Evolutionary conservation across 2,888 invertebrate genomes (phyloP).

Genomic region (Dichetophora obliterata): DNA sequence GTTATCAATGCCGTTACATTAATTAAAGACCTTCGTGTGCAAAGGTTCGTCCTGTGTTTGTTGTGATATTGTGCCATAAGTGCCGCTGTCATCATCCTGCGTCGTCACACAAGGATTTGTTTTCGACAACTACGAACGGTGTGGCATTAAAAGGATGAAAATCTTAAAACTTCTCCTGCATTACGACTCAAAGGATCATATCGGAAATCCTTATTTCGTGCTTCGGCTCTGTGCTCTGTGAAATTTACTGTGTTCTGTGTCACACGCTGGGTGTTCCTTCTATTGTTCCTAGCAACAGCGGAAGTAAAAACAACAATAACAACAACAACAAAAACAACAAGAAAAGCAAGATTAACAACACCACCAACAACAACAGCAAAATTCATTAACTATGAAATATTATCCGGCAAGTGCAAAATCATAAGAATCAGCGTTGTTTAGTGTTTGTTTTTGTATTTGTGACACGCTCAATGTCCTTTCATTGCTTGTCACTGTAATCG

Average conservation of each 20-base stretch:
- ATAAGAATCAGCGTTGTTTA: conserved; percentile 24
- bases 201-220: neutral
- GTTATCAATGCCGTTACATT: neutral
- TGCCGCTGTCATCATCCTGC: neutral
- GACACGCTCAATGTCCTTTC: conserved; percentile 7
- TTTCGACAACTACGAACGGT: neutral
- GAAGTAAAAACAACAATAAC: neutral
- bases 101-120: conserved; percentile 10
- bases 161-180: conserved; percentile 19
- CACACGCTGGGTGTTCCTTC: neutral
- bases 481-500: conserved; percentile 6
- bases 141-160: conserved; percentile 38
- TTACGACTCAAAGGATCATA: conserved; percentile 4
- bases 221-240: neutral
- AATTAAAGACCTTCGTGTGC: conserved; percentile 10
- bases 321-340: neutral
- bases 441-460: conserved; percentile 10
- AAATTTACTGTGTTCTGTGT: neutral
- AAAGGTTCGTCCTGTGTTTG: neutral
- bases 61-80: neutral
- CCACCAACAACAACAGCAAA: neutral
- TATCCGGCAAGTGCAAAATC: conserved; percentile 42
- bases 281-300: conserved; percentile 17
- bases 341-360: neutral
- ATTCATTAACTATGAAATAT: conserved; percentile 34